Base-by-base conservation (phyloP, 2,888 invertebrate genomes). In the Drosophila quinaria region DNA sequence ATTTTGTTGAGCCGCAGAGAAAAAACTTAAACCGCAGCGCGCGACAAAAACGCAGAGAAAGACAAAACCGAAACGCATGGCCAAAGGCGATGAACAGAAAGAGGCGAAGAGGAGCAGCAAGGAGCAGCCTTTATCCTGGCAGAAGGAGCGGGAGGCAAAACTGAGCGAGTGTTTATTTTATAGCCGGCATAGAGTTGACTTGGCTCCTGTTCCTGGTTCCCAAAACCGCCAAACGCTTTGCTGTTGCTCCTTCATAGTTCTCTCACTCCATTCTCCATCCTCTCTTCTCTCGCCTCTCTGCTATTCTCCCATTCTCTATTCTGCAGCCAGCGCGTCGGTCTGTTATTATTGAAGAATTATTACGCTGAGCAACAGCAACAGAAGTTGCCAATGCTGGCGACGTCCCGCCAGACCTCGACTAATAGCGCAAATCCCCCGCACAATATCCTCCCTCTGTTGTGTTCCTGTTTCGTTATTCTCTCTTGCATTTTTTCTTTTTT, bases 281-380 rank as follows among this genome's bases (percentile, higher is more conserved):
- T 10, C 25, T 25, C 25, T 70, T 50, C 58, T 50, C 25, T 25
- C 25, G 68, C 47, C 58, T 50, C 44, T 49, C 19, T 15, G 25
- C 15, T n/a, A 10, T 31, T 55, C 65, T 64, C 25, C 37, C 51
- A 51, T 13, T 37, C 42, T n/a, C 44, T 10, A 15, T 19, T 5
- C 49, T 39, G 9, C 39, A 19, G 15, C 25, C 52, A 22, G 41
- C 49, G 61, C 59, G 37, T 63, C 58, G 50, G 46, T 63, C 69
- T 72, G 82, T 81, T 85, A 80, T 86, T 86, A 86, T 86, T 86
- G 87, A 85, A 81, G 87, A 86, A 85, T 87, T 85, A 85, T 85
- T 85, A 81, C 80, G 74, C 83, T 69, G 68, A 63, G 70, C 58
- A 75, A 78, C 83, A 72, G 70, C 58, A 75, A 78, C 83, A 72